Conservation (phyloP, 1,140 invertebrate species). For the Bicyclus anynana region DNA sequence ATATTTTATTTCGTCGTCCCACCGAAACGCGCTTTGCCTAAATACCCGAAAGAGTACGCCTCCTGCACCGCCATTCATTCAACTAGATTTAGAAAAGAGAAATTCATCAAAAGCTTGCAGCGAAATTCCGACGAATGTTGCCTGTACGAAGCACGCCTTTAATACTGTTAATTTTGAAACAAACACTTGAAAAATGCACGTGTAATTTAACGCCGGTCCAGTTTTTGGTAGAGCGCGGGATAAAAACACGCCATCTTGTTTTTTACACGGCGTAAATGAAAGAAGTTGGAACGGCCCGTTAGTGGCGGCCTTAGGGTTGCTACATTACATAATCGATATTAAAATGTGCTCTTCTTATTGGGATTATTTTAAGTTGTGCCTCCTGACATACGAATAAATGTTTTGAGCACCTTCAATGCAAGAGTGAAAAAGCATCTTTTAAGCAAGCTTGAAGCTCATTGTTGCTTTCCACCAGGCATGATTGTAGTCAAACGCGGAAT, state of each 20-base stretch:
- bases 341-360: too few relatives aligned
- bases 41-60: slow-evolving; percentile 11
- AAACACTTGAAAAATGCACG: slow-evolving; percentile 8
- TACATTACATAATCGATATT: too few relatives aligned
- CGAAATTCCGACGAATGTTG: slow-evolving; percentile 7
- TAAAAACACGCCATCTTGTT: not conserved
- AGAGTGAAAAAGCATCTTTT: too few relatives aligned
- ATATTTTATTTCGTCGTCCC: slow-evolving; percentile 8
- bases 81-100: slow-evolving; percentile 2
- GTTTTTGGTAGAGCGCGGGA: not conserved
- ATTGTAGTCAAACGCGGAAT: too few relatives aligned
- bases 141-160: not conserved
- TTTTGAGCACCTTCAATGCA: too few relatives aligned
- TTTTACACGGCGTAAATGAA: not conserved
- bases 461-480: too few relatives aligned
- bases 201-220: slow-evolving; percentile 12
- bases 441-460: too few relatives aligned
- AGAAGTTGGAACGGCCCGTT: too few relatives aligned
- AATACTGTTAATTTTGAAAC: slow-evolving; percentile 10
- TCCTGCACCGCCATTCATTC: slow-evolving; percentile 8
- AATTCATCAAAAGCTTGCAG: slow-evolving; percentile 9
- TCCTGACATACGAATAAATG: too few relatives aligned
- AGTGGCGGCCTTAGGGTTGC: too few relatives aligned
- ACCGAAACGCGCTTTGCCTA: slow-evolving; percentile 25
- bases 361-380: too few relatives aligned